Conservation (phyloP, 2,113 vertebrate species). For the Trinectes maculatus region DNA sequence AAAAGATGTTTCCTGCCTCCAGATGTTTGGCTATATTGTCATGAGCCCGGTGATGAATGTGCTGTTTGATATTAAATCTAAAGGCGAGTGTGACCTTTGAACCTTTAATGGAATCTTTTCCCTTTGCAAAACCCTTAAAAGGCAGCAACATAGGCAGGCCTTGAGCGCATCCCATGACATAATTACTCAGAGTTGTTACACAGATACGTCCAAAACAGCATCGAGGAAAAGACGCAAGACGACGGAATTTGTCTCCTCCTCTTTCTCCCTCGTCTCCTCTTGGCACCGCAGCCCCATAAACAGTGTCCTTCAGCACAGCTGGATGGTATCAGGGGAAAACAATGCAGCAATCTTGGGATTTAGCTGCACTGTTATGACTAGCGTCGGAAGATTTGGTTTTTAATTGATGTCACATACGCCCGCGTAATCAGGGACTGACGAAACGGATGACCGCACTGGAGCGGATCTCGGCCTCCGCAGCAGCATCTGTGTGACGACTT, state of each 20-base stretch:
- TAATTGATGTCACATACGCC: conserved; percentile 31
- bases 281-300: conserved; percentile 8
- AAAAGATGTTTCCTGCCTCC: conserved; percentile 30
- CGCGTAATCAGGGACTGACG: conserved; percentile 2
- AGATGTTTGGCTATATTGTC: conserved; percentile 52
- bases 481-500: conserved; percentile 40
- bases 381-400: conserved; percentile 12
- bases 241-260: not conserved
- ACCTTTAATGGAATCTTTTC: conserved; percentile 12
- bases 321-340: conserved; percentile 42
- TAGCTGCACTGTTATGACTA: conserved; percentile 8
- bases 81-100: conserved; percentile 43
- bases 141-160: conserved; percentile 24
- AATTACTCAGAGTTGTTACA: conserved; percentile 53
- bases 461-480: conserved; percentile 30
- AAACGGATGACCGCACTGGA: conserved; percentile 31
- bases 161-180: conserved; percentile 47
- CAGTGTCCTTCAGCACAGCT: conserved; percentile 51
- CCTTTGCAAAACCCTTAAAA: conserved; percentile 42
- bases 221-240: conserved; percentile 12
- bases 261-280: not conserved
- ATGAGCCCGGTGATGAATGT: conserved; percentile 22
- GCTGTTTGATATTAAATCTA: conserved; percentile 28
- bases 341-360: conserved; percentile 13
- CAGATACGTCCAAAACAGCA: conserved; percentile 34